phyloP scores from a whole-genome alignment of 2,113 vertebrate genomes.

The Mormyrus iriodes region DNA sequence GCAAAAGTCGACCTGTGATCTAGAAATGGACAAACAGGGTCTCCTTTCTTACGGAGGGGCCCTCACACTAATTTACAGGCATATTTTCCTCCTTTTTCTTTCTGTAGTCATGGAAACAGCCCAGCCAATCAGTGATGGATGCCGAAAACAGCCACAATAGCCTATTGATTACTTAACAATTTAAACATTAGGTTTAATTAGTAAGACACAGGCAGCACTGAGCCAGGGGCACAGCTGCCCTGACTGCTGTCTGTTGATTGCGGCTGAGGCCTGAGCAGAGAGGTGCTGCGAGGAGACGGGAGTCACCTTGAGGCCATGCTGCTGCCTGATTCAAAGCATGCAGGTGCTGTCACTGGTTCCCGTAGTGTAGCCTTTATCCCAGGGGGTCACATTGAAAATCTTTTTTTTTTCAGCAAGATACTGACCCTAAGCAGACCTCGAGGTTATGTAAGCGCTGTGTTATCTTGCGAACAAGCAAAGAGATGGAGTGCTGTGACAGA shows the following conservation, averaged over 20 bases:
- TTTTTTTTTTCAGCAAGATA: neutral
- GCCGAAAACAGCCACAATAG: slow-evolving; percentile 51
- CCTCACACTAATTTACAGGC: neutral
- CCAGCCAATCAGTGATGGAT: slow-evolving; percentile 46
- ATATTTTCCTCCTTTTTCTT: neutral
- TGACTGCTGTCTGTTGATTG: neutral
- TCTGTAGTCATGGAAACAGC: slow-evolving; percentile 6
- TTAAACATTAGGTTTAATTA: slow-evolving; percentile 59
- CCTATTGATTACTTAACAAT: slow-evolving; percentile 58
- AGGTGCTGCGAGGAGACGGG: neutral
- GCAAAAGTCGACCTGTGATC: neutral
- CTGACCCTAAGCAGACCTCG: too few species aligned
- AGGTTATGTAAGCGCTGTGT: too few species aligned
- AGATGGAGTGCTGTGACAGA: too few species aligned
- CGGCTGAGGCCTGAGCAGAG: slow-evolving; percentile 33
- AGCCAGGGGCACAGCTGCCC: slow-evolving; percentile 17
- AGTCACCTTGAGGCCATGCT: slow-evolving; percentile 6
- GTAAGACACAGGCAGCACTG: slow-evolving; percentile 32
- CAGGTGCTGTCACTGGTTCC: neutral
- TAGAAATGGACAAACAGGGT: neutral
- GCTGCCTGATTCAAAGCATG: too few species aligned
- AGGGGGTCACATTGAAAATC: neutral
- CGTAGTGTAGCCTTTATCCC: neutral
- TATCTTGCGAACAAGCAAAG: too few species aligned
- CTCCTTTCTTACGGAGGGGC: neutral